Conservation (phyloP, 2,113 vertebrate species). For the Atlantisia rogersi region DNA sequence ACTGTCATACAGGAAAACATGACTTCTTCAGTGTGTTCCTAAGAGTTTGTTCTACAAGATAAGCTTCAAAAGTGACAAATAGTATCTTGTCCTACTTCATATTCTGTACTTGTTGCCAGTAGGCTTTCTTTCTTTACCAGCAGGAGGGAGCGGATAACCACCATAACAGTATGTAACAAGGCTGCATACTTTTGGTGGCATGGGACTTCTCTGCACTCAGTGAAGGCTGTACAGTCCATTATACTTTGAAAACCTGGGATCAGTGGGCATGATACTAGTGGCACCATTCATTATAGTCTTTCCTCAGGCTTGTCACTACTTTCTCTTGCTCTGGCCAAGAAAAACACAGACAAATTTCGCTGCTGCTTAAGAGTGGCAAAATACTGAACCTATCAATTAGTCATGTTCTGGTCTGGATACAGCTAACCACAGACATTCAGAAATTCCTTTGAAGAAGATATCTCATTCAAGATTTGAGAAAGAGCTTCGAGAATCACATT, state of each 20-base stretch:
- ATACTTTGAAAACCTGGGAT: neutral
- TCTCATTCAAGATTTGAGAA: neutral
- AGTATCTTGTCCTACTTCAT: neutral
- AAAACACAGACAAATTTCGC: neutral
- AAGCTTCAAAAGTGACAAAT: neutral
- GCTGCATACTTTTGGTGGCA: neutral
- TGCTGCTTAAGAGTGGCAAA: neutral
- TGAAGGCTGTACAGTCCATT: neutral
- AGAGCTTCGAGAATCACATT: neutral
- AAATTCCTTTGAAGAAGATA: neutral
- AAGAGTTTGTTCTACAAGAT: neutral
- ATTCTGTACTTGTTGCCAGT: neutral
- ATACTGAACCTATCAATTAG: neutral
- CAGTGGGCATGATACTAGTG: neutral
- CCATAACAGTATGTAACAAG: fast-evolving
- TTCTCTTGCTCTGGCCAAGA: neutral
- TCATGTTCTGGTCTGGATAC: neutral
- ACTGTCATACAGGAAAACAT: fast-evolving
- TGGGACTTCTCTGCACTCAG: neutral
- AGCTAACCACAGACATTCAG: neutral
- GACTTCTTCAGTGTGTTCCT: neutral
- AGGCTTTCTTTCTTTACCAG: neutral
- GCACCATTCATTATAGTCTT: neutral
- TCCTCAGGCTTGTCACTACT: neutral
- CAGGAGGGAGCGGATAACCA: neutral